phyloP scores from a whole-genome alignment of 1,140 invertebrate species.

The Drosophila grimshawi region DNA sequence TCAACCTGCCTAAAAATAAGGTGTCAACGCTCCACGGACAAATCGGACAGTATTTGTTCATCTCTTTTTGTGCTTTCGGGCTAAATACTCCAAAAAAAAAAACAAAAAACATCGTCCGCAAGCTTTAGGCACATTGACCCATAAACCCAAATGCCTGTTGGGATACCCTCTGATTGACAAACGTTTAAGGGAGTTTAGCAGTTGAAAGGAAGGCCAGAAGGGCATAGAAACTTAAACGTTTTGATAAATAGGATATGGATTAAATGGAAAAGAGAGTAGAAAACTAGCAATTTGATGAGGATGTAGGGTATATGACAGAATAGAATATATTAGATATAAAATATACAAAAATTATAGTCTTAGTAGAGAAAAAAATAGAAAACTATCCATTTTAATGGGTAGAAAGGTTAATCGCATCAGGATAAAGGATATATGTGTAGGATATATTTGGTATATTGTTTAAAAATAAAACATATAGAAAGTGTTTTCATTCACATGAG shows the following conservation, averaged over 20 bases:
- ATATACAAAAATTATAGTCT: no score
- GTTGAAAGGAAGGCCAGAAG: not conserved
- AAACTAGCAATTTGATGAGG: not conserved
- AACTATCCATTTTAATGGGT: no score
- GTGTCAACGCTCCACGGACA: slow-evolving; percentile 60
- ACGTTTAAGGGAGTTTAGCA: not conserved
- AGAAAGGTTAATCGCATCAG: no score
- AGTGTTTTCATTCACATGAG: no score
- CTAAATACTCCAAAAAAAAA: slow-evolving; percentile 12
- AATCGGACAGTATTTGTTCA: slow-evolving; percentile 16
- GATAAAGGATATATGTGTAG: no score
- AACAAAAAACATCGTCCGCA: not conserved
- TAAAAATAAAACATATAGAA: no score
- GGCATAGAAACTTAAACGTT: not conserved
- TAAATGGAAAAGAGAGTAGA: no score
- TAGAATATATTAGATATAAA: not conserved
- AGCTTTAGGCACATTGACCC: slow-evolving; percentile 60
- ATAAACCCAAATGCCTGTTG: slow-evolving; percentile 35
- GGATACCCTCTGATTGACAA: slow-evolving; percentile 15
- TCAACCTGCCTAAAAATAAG: slow-evolving; percentile 35
- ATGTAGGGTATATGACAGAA: not conserved
- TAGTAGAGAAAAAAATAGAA: no score
- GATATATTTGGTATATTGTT: no score
- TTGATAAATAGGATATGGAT: no score
- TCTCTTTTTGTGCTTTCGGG: slow-evolving; percentile 2